phyloP scores from a whole-genome alignment of 2,888 invertebrate genomes.

The Cheilosia pagana region DNA sequence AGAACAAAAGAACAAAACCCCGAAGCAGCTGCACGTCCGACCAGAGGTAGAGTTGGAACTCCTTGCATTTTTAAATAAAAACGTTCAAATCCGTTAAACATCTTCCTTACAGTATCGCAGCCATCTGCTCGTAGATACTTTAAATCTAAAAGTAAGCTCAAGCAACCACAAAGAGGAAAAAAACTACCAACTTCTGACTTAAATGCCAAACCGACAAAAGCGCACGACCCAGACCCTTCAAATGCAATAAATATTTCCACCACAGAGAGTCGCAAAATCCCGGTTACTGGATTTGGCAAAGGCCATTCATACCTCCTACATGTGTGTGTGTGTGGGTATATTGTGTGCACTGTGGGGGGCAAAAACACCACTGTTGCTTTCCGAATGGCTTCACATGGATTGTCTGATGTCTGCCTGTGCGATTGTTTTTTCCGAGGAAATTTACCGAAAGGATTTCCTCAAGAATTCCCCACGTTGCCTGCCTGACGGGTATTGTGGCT shows the following conservation, averaged over 20 bases:
- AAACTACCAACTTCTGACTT: slow-evolving; percentile 2
- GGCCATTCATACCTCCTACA: slow-evolving; percentile 11
- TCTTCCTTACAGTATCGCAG: neutral
- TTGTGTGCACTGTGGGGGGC: slow-evolving; percentile 9
- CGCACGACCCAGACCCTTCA: neutral
- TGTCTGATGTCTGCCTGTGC: slow-evolving; percentile 30
- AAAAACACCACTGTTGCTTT: slow-evolving; percentile 53
- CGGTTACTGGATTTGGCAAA: slow-evolving; percentile 1
- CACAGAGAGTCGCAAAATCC: neutral
- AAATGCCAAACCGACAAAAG: slow-evolving; percentile 9
- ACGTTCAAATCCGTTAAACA: neutral
- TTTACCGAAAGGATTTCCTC: slow-evolving; percentile 45
- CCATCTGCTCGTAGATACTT: neutral
- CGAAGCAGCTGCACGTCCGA: neutral
- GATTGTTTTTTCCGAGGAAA: slow-evolving; percentile 32
- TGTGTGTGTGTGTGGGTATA: neutral
- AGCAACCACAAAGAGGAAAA: neutral
- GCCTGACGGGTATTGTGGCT: neutral
- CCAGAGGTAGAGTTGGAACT: neutral
- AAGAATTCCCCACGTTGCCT: neutral
- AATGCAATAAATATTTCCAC: slow-evolving; percentile 41
- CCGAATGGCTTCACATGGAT: slow-evolving; percentile 49
- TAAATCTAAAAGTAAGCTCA: slow-evolving; percentile 11
- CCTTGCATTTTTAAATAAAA: slow-evolving; percentile 1
- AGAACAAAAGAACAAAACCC: neutral